Percentiles rank a stretch among this genome's conserved stretches.
Evolutionary conservation across 2,888 invertebrate species (phyloP).

Genomic region (Ichneumon xanthorius): DNA sequence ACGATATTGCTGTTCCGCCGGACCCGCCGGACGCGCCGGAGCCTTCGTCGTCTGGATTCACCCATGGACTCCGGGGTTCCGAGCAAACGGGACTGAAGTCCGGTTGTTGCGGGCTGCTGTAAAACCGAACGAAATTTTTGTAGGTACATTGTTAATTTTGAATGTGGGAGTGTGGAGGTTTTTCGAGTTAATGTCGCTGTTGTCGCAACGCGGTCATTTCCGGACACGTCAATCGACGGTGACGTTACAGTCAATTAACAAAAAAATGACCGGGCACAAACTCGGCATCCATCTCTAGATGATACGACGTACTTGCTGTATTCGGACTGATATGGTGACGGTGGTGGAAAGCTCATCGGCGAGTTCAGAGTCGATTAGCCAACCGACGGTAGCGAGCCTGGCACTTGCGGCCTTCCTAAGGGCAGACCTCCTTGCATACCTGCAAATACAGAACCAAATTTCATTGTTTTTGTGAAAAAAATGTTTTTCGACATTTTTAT

Average conservation of each 20-base stretch:
- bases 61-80: constrained; percentile 88
- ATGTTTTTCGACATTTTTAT: no score
- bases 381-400: constrained; percentile 85
- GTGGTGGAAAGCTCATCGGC: constrained; percentile 91
- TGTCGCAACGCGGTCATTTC: no score
- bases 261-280: no score
- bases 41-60: constrained; percentile 84
- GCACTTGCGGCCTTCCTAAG: constrained; percentile 83
- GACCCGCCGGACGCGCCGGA: constrained; percentile 83
- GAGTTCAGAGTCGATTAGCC: constrained; percentile 87
- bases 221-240: no score
- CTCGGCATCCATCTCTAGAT: no score
- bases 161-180: no score
- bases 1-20: constrained; percentile 87
- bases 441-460: constrained; percentile 15
- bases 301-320: constrained; percentile 90
- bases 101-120: constrained; percentile 86
- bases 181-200: no score
- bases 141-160: no score
- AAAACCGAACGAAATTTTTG: constrained; percentile 67
- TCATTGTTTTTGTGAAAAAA: neutral
- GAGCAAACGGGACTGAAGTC: constrained; percentile 90
- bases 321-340: constrained; percentile 92
- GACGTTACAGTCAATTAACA: no score
- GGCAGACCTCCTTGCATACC: constrained; percentile 75